Base-by-base conservation (phyloP, 2,888 invertebrate species). In the Ischnus inquisitorius region DNA sequence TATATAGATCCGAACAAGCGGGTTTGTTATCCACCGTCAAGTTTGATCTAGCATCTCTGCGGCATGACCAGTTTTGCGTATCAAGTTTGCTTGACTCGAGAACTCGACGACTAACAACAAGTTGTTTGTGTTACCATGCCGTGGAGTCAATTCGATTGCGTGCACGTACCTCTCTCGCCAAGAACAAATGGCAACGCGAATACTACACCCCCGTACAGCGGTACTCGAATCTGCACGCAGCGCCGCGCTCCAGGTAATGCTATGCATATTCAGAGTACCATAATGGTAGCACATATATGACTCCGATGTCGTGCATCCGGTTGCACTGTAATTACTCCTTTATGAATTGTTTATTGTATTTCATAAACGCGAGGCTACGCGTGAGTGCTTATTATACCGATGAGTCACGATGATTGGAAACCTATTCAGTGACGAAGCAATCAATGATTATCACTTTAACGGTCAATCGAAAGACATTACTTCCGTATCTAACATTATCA, bases 131-230 rank as follows among this genome's bases (percentile, higher is more conserved):
- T 34, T 34, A 72, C 68, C 80, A 71, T 71, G 71, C 16, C 65
- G 79, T 72, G 67, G 76, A 76, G 83, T 51, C 83, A 67, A 77
- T 79, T 83, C 76, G 80, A 83, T 83, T 83, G 83, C 83, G 79
- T 83, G 83, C 83, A 67, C 60, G 67, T 80, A 78, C 75, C 64
- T 64, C 39, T 41, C 25, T 54, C 60, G 48, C n/a, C 25, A 19
- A 28, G 54, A 28, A 57, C 41, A 34, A 28, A 8, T 14, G 46
- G 62, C 28, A 46, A 54, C 22, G 46, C 19, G 67, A 80, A 60
- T 25, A 60, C 16, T 28, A 54, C 51, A 65, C 65, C 65, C 25
- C 48, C 77, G 68, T 84, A 84, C 68, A n/a, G 68, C 67, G 4
- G 34, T 60, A 65, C 67, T 77, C 77, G 51, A n/a, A 72, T 43